These are phyloP conservation scores for Liparis tanakae DNA, from an alignment of 2,797 vertebrate genomes.

Conservation along the genomic window DNA sequence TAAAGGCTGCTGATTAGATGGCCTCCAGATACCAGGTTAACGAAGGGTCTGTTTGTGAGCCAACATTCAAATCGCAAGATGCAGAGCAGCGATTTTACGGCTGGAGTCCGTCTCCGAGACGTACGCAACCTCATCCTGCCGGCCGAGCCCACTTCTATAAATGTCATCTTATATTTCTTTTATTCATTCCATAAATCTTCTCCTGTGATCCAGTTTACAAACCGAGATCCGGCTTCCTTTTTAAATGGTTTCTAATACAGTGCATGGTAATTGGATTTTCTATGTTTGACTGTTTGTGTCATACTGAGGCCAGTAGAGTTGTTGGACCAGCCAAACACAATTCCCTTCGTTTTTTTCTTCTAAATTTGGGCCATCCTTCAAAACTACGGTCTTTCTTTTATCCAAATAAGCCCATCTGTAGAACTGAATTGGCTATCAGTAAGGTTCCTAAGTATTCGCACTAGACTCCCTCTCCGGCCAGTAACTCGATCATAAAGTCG, in stretches of 20 bases:
- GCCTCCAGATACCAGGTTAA: conserved; percentile 72
- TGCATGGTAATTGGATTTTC: conserved; percentile 5
- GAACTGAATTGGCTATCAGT: conserved; percentile 3
- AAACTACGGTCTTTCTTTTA: conserved; percentile 1
- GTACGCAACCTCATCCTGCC: conserved; percentile 34
- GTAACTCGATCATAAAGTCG: conserved; percentile 52
- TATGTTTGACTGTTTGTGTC: background rate
- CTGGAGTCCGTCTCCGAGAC: conserved; percentile 22
- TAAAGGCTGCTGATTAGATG: conserved; percentile 62
- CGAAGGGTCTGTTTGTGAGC: conserved; percentile 62
- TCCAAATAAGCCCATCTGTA: conserved; percentile 10
- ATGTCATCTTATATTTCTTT: conserved; percentile 34
- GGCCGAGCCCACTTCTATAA: conserved; percentile 35
- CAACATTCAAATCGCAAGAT: conserved; percentile 53
- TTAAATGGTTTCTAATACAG: background rate
- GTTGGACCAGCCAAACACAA: conserved; percentile 6
- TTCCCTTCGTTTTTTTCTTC: background rate
- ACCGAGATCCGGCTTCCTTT: conserved; percentile 21
- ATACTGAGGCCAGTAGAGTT: background rate
- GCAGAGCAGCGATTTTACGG: conserved; percentile 31
- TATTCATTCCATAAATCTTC: conserved; percentile 36
- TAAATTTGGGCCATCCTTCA: background rate
- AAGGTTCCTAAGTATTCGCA: conserved; percentile 38
- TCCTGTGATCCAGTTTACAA: conserved; percentile 34
- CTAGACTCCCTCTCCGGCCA: conserved; percentile 16